A percentile compares a stretch with the other conserved stretches of the same genome.
Conservation (phyloP, 2,797 vertebrate genomes). For the Acipenser ruthenus region DNA sequence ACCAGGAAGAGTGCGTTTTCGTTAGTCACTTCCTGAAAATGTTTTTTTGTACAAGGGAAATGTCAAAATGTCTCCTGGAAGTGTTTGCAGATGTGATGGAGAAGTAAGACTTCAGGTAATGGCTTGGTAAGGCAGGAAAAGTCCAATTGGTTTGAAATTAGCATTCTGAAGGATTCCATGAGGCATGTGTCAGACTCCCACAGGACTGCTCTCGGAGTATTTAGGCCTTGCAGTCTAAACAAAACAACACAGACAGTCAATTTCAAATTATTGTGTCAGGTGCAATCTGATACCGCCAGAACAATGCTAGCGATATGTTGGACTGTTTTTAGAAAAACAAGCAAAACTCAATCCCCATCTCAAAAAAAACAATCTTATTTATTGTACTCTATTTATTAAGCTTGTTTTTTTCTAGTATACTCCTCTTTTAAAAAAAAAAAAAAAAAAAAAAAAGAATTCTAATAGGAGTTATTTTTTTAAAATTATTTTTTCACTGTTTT, state of each 20-base stretch:
- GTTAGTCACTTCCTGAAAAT: slow-evolving; percentile 72
- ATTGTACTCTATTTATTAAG: no score
- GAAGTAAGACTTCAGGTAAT: slow-evolving; percentile 64
- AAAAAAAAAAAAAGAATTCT: no score
- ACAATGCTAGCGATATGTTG: no score
- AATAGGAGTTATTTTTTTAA: no score
- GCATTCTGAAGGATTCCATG: slow-evolving; percentile 58
- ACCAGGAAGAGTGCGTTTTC: slow-evolving; percentile 66
- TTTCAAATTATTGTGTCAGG: no score
- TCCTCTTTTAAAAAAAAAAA: no score
- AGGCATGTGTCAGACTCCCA: slow-evolving; percentile 34
- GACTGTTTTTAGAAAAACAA: no score
- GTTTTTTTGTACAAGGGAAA: slow-evolving; percentile 59
- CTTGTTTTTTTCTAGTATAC: no score
- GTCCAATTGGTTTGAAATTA: slow-evolving; percentile 61
- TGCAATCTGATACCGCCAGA: no score
- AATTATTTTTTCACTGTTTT: no score
- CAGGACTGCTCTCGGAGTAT: slow-evolving; percentile 20
- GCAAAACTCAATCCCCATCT: no score
- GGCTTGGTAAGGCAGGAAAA: slow-evolving; percentile 57
- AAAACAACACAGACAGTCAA: background rate
- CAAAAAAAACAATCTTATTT: no score
- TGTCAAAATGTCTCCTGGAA: slow-evolving; percentile 59
- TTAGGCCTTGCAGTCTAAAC: background rate
- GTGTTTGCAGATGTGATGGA: slow-evolving; percentile 74